Percentiles rank a stretch among this genome's conserved stretches.
Conservation (phyloP, 2,888 invertebrate species). For the Leptopilina drosophilae region DNA sequence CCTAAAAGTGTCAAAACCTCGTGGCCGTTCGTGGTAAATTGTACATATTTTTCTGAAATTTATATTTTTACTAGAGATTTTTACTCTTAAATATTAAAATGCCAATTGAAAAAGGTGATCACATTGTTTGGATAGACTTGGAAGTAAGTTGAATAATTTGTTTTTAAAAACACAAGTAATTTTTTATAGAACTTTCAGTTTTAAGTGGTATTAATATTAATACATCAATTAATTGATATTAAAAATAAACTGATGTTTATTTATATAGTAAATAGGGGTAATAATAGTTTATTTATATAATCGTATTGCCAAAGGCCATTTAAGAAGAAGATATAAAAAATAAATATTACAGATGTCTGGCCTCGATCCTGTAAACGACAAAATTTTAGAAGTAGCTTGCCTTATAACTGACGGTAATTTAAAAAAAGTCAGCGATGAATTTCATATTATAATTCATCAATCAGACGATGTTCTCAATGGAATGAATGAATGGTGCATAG, state of each 20-base stretch:
- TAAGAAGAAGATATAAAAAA: constrained; percentile 7
- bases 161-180: constrained; percentile 5
- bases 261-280: too few species aligned
- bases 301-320: too few species aligned
- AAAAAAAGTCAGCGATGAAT: constrained; percentile 86
- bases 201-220: too few species aligned
- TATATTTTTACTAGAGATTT: too few species aligned
- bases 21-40: background rate
- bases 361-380: constrained; percentile 85
- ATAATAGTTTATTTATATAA: too few species aligned
- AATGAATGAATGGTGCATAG: constrained; percentile 92
- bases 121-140: constrained; percentile 86
- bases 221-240: too few species aligned
- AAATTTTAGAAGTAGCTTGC: constrained; percentile 93
- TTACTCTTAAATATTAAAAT: background rate
- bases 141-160: constrained; percentile 77
- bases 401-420: constrained; percentile 90
- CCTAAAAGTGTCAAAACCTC: background rate
- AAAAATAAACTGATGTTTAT: too few species aligned
- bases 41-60: too few species aligned
- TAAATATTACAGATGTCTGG: constrained; percentile 88
- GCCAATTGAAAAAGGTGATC: constrained; percentile 42
- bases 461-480: constrained; percentile 83
- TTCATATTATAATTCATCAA: constrained; percentile 88
- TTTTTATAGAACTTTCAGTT: background rate